phyloP scores from a whole-genome alignment of 2,888 invertebrate species.

The Mythimna pallens region DNA sequence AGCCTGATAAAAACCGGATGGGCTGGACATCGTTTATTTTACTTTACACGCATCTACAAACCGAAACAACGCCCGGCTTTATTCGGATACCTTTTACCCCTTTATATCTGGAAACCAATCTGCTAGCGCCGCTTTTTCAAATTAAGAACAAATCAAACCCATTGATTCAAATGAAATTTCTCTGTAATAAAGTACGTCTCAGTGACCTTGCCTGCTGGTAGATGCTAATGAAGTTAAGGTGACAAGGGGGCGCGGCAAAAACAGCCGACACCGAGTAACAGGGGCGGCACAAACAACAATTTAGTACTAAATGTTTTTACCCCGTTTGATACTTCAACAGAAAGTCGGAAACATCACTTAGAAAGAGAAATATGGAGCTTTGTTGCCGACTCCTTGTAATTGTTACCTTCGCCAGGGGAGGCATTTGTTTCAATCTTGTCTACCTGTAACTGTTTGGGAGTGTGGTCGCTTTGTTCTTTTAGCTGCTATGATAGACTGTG shows the following conservation, averaged over 20 bases:
- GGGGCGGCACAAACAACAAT: constrained; percentile 35
- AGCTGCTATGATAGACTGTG: too few species aligned
- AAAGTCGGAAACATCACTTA: constrained; percentile 30
- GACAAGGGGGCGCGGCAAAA: constrained; percentile 51
- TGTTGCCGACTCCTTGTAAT: constrained; percentile 16
- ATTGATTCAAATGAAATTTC: constrained; percentile 26
- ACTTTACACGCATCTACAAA: not conserved
- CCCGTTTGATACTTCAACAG: constrained; percentile 20
- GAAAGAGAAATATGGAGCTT: constrained; percentile 21
- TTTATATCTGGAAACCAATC: not conserved
- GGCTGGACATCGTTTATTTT: not conserved
- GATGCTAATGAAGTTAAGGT: constrained; percentile 48
- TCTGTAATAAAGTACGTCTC: constrained; percentile 37
- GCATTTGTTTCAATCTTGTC: not conserved
- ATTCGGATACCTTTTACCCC: not conserved
- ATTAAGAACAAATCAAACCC: constrained; percentile 11
- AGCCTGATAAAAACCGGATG: not conserved
- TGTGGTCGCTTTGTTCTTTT: not conserved
- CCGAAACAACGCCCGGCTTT: not conserved
- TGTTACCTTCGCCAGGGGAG: constrained; percentile 3
- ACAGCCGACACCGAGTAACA: constrained; percentile 44
- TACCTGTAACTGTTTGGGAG: not conserved
- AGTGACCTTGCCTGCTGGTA: constrained; percentile 13
- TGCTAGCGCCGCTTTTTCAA: not conserved
- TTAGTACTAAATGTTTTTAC: constrained; percentile 46